Evolutionary conservation across 2,888 invertebrate species (phyloP).

Genomic region (Macrosoma leucophasiata): DNA sequence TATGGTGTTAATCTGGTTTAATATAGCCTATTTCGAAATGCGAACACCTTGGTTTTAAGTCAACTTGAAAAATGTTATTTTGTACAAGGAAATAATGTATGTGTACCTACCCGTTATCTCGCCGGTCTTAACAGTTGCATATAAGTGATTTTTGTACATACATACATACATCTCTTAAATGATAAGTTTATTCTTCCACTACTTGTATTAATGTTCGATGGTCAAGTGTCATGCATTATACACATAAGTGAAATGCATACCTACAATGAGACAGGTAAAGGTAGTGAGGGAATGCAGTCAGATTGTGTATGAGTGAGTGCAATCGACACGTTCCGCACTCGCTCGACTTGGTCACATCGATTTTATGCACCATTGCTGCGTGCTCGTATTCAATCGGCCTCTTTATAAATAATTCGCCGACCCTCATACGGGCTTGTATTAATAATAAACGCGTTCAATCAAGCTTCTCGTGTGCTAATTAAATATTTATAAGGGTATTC

Average conservation of each 20-base stretch:
- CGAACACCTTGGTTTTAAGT: no score
- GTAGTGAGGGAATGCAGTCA: constrained; percentile 34
- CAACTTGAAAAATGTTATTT: no score
- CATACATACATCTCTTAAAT: no score
- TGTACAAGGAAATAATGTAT: no score
- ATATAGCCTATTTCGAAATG: no score
- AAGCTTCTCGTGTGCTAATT: constrained; percentile 53
- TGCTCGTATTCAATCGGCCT: constrained; percentile 48
- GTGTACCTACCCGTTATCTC: no score
- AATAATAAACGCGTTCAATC: constrained; percentile 58
- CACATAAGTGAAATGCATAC: constrained; percentile 21
- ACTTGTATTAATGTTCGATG: no score
- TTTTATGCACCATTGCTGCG: constrained; percentile 47
- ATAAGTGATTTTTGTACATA: no score
- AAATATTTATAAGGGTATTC: constrained; percentile 45
- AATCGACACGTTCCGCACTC: constrained; percentile 28
- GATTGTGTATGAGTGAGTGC: constrained; percentile 30
- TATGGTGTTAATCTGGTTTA: no score
- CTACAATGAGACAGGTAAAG: constrained; percentile 29
- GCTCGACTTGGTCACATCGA: constrained; percentile 40
- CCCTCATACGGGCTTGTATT: constrained; percentile 54
- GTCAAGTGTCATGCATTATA: constrained; percentile 1
- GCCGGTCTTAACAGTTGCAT: no score
- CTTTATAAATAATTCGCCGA: constrained; percentile 54
- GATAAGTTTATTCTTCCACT: no score